A percentile compares a stretch with the other conserved stretches of the same genome.
Conservation (phyloP, 1,140 invertebrate genomes). For the Monomorium pharaonis region DNA sequence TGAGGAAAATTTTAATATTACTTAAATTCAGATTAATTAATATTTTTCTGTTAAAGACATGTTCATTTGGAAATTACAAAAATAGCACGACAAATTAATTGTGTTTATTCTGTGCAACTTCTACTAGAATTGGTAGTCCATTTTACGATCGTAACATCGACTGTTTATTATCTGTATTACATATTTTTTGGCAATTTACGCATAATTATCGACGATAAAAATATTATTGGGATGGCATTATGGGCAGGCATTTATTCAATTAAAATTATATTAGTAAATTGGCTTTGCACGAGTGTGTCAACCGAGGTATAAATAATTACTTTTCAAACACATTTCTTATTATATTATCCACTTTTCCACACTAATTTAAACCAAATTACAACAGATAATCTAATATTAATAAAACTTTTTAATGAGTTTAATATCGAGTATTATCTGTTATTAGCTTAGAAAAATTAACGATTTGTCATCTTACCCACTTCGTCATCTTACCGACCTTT, state of each 20-base stretch:
- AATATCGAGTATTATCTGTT: too few species aligned
- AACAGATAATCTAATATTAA: too few species aligned
- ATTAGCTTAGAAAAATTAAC: too few species aligned
- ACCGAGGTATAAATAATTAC: background rate
- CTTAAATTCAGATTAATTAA: background rate
- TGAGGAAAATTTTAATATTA: background rate
- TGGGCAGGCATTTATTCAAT: background rate
- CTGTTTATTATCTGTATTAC: background rate
- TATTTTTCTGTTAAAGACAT: conserved; percentile 11
- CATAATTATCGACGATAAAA: background rate
- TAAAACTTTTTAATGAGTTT: too few species aligned
- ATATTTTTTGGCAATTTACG: background rate
- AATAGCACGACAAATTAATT: background rate
- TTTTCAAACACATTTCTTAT: background rate
- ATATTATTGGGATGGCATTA: background rate
- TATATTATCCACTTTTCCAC: background rate
- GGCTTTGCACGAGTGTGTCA: background rate
- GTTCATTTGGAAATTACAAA: conserved; percentile 10
- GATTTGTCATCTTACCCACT: too few species aligned
- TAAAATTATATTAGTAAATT: too few species aligned
- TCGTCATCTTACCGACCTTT: too few species aligned
- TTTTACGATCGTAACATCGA: conserved; percentile 11
- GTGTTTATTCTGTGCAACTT: background rate
- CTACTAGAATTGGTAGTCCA: conserved; percentile 3
- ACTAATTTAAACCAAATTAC: too few species aligned